Base-by-base conservation (phyloP, 1,140 invertebrate species). In the Trachelipus rathkii region DNA sequence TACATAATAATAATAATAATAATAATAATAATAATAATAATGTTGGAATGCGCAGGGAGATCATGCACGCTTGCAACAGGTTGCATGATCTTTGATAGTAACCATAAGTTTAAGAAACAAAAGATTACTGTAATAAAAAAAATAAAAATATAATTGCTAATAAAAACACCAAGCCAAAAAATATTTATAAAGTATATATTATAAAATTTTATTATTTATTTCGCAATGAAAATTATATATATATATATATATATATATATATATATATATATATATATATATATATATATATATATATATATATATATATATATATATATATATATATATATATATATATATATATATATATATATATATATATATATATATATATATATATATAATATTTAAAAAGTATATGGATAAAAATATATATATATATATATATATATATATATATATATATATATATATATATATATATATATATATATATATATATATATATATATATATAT, bases 381-480 rank as follows among this genome's bases (percentile, higher is more conserved):
- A 71, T 71, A 71, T 71, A n/a, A n/a, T n/a, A n/a, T n/a, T n/a
- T n/a, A n/a, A n/a, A n/a, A n/a, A n/a, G n/a, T n/a, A n/a, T n/a
- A n/a, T n/a, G n/a, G n/a, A n/a, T n/a, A n/a, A n/a, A n/a, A n/a
- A 71, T 71, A 71, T 24, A 71, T 71, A 71, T 71, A 6, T 71
- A 71, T 71, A 71, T 71, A 71, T 71, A 71, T 71, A 71, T 6
- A 71, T 71, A 71, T 71, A 71, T 71, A 71, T 71, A 71, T 71
- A 71, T 71, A 71, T 71, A 71, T 71, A 71, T 71, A 71, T 7
- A 71, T 71, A 43, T 71, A 71, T 10, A 71, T 71, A 33, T 71
- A 33, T 44, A 71, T 44, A 43, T n/a, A n/a, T 71, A 44, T 71
- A 43, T 71, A 71, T 71, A 71, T 44, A 33, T 71, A 71, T 43